Evolutionary conservation across 2,113 vertebrate genomes (phyloP), one percentile per base, ranked within the genome.

Genomic region (Corynorhinus townsendii): DNA sequence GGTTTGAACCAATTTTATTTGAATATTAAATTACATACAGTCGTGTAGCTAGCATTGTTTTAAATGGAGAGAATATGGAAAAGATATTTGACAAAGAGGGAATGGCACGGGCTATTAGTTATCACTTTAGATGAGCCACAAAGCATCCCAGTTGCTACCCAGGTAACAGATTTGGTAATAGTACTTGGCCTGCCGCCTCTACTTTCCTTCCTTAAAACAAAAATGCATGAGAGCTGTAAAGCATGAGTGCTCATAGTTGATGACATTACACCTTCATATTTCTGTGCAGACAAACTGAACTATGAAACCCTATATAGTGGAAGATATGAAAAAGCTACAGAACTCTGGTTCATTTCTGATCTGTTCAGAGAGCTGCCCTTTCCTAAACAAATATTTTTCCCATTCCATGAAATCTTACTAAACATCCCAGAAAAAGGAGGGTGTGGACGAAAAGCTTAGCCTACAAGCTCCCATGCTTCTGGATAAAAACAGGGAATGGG

Each of bases 361-460:
- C 30, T 43, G 24, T 82, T 86, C 75, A 91, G 54, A 88, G 30
- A 91, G 16, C 71, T 75, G 16, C 20, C 20, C 62, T 77, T 76
- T 84, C 5, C 80, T 69, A 33, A 89, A 91, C 30, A 96, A 84
- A 85, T 33, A 59, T 52, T 95, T 66, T 54, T 40, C 45, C 33
- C 19, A 7, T 66, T 98, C 76, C 95, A 5, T 26, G 33, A 95
- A 93, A 90, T 83, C 0, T 93, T 80, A 86, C 54, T 96, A 69
- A 91, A 52, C 2, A 64, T 64, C 35, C 40, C 49, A 95, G 59
- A 40, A 40, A 17, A 54, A 24, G 7, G 17, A 4, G 1, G 2
- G 5, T 28, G 20, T 35, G 7, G 5, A n/a, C 62, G 80, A 64
- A 73, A 92, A 71, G 8, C 26, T 87, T 71, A 24, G 24, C 38